These are phyloP conservation scores for Oreohelix idahoensis DNA, from an alignment of 1,140 invertebrate species.

Conservation along the genomic window DNA sequence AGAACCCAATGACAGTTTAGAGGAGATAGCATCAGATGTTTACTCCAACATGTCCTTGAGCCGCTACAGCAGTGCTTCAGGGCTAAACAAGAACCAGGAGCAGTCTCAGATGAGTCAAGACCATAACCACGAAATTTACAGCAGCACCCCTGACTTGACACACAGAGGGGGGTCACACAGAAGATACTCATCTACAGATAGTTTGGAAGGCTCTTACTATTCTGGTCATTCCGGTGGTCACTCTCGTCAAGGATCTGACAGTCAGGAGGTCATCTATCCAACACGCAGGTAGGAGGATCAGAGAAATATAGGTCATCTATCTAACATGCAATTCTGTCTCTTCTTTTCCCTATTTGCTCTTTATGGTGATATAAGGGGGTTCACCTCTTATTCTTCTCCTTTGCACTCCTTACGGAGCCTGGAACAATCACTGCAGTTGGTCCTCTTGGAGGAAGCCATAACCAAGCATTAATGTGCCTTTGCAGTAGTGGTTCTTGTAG, in stretches of 20 bases:
- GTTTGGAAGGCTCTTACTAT: slow-evolving; percentile 56
- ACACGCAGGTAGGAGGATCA: slow-evolving; percentile 36
- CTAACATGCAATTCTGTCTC: no score
- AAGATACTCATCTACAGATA: slow-evolving; percentile 66
- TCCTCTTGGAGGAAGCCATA: no score
- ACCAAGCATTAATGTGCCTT: no score
- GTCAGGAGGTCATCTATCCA: slow-evolving; percentile 68
- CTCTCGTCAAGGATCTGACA: slow-evolving; percentile 70
- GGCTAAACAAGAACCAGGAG: slow-evolving; percentile 49
- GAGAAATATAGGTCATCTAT: no score
- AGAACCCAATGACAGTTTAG: slow-evolving; percentile 65
- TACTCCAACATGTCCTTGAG: background rate
- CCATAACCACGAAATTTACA: background rate
- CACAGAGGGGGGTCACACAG: slow-evolving; percentile 47
- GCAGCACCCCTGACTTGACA: slow-evolving; percentile 59
- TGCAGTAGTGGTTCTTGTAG: no score
- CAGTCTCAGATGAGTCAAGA: background rate
- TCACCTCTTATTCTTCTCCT: no score
- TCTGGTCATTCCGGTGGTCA: slow-evolving; percentile 70
- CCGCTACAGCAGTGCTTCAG: slow-evolving; percentile 53
- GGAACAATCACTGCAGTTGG: no score
- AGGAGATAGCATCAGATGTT: slow-evolving; percentile 46
- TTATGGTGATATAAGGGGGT: no score
- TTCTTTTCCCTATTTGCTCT: no score
- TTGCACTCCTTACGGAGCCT: no score